These are phyloP conservation scores for Toxostoma redivivum DNA, from an alignment of 2,113 vertebrate genomes.

Conservation along the genomic window DNA sequence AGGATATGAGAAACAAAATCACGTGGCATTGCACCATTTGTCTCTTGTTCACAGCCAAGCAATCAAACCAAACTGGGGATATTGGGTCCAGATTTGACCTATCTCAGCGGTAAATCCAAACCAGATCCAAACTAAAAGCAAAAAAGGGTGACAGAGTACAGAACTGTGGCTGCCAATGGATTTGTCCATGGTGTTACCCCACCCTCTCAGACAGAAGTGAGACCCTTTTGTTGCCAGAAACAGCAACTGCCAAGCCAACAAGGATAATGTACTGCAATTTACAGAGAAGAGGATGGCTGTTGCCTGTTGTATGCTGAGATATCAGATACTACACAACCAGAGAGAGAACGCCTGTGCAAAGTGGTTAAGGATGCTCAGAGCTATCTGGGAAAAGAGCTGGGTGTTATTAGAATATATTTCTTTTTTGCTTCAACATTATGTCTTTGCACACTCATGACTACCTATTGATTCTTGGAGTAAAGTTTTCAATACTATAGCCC, in stretches of 20 bases:
- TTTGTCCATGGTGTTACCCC: not conserved
- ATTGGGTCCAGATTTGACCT: not conserved
- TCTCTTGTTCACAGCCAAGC: not conserved
- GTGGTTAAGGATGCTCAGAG: not conserved
- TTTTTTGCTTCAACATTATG: not conserved
- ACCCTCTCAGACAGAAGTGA: not conserved
- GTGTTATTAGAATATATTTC: not conserved
- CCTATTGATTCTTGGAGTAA: not conserved
- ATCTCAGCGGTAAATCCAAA: not conserved
- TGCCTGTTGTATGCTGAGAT: not conserved
- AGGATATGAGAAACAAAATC: not conserved
- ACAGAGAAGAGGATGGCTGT: not conserved
- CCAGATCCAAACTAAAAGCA: not conserved
- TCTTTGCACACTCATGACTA: not conserved
- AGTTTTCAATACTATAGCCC: not conserved
- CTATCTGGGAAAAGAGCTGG: not conserved
- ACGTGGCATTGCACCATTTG: not conserved
- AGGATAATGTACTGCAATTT: not conserved
- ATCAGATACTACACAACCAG: not conserved
- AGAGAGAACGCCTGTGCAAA: rapidly evolving
- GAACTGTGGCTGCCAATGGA: not conserved
- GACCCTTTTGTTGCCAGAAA: not conserved
- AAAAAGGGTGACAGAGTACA: not conserved
- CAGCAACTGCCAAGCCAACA: not conserved
- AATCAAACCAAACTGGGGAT: not conserved